Evolutionary conservation across 1,140 invertebrate genomes (phyloP), one percentile per base, ranked within the genome.

Genomic region (Diorhabda sublineata): DNA sequence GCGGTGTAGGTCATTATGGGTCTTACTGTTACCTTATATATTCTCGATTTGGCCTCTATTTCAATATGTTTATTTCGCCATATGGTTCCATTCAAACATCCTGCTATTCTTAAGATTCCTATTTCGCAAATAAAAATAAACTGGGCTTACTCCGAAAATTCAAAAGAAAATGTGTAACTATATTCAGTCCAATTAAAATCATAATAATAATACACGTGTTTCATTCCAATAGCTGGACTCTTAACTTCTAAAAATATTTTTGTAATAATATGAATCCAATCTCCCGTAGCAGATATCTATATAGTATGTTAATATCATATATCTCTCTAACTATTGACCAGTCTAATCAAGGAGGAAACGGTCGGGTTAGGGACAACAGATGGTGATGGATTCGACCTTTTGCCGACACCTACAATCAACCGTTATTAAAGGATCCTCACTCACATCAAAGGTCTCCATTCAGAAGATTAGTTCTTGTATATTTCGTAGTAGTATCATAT

Each of bases 391-490:
- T 52, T 8, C 26, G 47, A n/a, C n/a, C 47, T 52, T 52, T 52
- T n/a, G 47, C n/a, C 47, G 6, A 52, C 4, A 52, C 47, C 47
- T 52, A 52, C 6, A 52, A 52, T 52, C 47, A 52, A 52, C 47
- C 47, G 47, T 52, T 52, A 52, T 52, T 52, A 52, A 8, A n/a
- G 47, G 47, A 52, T 52, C n/a, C 47, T 8, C n/a, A 3, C n/a
- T n/a, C 47, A n/a, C n/a, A n/a, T 52, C 47, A 8, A 52, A 52
- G 47, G 47, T 52, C 47, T 52, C 3, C 47, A 52, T 52, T 52
- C 47, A 52, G 47, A 8, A 52, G 47, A 52, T 52, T 52, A 52
- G n/a, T 52, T 52, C 47, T 52, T 52, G 47, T 52, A n/a, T 52
- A 4, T 52, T 52, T 0, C 6, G 47, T 52, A 52, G 47, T 52